Percentiles rank a stretch among this genome's conserved stretches.
phyloP scores from a whole-genome alignment of 2,888 invertebrate genomes.

The Molorchus minor region DNA sequence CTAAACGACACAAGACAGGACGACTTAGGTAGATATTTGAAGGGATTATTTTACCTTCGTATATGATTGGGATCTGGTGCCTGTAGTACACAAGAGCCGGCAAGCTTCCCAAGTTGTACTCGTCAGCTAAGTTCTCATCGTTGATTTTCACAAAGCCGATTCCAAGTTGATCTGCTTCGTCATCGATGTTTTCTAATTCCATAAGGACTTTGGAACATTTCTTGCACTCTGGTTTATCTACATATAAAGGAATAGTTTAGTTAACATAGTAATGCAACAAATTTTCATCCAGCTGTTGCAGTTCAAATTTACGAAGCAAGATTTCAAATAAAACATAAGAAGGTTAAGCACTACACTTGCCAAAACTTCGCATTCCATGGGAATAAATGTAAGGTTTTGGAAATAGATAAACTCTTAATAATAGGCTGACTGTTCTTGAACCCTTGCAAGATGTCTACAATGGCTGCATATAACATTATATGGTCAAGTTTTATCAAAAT shows the following conservation, averaged over 20 bases:
- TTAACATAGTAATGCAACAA: background rate
- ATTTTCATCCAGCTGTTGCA: background rate
- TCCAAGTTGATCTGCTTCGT: conserved; percentile 92
- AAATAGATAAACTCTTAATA: no score
- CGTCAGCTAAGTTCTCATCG: conserved; percentile 89
- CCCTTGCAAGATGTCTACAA: no score
- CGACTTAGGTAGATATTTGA: no score
- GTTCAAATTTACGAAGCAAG: conserved; percentile 10
- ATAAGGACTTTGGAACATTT: conserved; percentile 90
- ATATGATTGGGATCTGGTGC: conserved; percentile 93
- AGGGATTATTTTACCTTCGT: conserved; percentile 75
- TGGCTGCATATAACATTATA: no score
- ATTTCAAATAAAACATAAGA: conserved; percentile 1
- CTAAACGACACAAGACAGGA: no score
- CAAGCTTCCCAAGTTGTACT: conserved; percentile 88
- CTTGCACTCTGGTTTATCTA: conserved; percentile 93
- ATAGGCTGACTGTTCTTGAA: no score
- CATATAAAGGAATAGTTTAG: conserved; percentile 7
- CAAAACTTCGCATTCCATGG: conserved; percentile 8
- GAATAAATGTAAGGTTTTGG: no score
- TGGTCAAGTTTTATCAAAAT: no score
- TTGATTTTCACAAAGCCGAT: conserved; percentile 95
- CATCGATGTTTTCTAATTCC: conserved; percentile 93
- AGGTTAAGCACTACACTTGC: background rate
- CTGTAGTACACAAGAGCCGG: conserved; percentile 93